phyloP scores from a whole-genome alignment of 2,113 vertebrate species.

The Microtus oregoni region DNA sequence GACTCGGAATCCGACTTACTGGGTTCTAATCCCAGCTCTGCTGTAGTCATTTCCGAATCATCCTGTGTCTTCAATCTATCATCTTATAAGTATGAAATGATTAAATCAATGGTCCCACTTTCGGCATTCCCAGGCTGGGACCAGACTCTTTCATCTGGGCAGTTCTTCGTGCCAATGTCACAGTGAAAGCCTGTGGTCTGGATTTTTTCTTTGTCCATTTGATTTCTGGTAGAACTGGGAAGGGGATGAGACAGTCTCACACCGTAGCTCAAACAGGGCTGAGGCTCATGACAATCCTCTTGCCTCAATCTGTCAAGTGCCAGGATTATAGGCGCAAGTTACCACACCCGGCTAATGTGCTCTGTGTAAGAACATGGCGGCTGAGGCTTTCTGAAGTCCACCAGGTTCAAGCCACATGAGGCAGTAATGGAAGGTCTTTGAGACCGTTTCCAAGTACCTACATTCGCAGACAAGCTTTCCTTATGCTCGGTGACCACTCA shows the following conservation, averaged over 20 bases:
- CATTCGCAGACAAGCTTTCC: slow-evolving; percentile 7
- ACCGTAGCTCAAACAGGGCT: background rate
- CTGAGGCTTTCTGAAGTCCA: background rate
- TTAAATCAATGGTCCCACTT: background rate
- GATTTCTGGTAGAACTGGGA: background rate
- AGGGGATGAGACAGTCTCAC: background rate
- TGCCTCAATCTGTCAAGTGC: too few species aligned
- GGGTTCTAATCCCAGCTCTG: background rate
- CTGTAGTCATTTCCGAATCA: background rate
- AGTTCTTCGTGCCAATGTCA: background rate
- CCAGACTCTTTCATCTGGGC: background rate
- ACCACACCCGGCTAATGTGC: background rate
- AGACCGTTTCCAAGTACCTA: background rate
- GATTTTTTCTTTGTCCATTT: too few species aligned
- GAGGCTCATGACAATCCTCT: background rate
- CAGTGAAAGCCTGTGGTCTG: background rate
- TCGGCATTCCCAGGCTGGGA: background rate
- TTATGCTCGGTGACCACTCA: background rate
- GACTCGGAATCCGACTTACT: background rate
- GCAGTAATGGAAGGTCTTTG: background rate
- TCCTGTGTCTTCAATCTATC: slow-evolving; percentile 4
- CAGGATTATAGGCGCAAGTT: background rate
- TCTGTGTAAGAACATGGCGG: background rate
- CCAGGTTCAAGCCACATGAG: background rate
- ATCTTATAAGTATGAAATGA: background rate